Conservation (phyloP, 2,888 invertebrate species). For the Chalcosyrphus nemorum region DNA sequence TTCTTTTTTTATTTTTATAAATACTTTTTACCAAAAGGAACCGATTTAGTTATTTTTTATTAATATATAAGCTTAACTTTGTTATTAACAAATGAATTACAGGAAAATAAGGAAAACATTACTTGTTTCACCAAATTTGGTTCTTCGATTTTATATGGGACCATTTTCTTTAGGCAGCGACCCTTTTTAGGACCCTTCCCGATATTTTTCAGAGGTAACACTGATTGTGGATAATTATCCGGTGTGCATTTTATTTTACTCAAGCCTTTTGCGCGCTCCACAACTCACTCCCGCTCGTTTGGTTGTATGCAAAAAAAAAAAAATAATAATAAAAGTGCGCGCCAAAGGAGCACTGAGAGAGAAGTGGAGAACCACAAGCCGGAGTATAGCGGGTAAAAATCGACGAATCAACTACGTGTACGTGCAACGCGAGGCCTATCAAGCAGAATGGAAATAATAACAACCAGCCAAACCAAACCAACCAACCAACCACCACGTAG, state of each 20-base stretch:
- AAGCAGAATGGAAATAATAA: constrained; percentile 70
- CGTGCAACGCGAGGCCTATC: constrained; percentile 67
- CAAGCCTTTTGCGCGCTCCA: constrained; percentile 23
- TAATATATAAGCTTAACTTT: too few species aligned
- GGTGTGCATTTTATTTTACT: constrained; percentile 69
- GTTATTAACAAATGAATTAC: too few species aligned
- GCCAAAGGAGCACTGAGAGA: constrained; percentile 40
- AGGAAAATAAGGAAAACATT: too few species aligned
- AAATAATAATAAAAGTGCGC: constrained; percentile 20
- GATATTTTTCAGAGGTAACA: too few species aligned
- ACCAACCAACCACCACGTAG: constrained; percentile 34
- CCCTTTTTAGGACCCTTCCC: too few species aligned
- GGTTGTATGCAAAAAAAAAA: constrained; percentile 35
- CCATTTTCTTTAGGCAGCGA: too few species aligned
- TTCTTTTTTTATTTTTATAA: too few species aligned
- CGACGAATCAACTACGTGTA: constrained; percentile 66
- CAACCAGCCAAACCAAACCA: constrained; percentile 31
- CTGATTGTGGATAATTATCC: constrained; percentile 73
- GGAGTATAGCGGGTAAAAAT: constrained; percentile 44
- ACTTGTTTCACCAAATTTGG: too few species aligned
- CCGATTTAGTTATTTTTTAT: too few species aligned
- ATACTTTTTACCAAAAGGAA: too few species aligned
- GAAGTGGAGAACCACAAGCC: constrained; percentile 8
- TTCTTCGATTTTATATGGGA: too few species aligned
- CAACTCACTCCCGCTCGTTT: not conserved